Percentiles rank a stretch among this genome's conserved stretches.
phyloP scores from a whole-genome alignment of 2,797 vertebrate genomes.

The Xyrichtys novacula region DNA sequence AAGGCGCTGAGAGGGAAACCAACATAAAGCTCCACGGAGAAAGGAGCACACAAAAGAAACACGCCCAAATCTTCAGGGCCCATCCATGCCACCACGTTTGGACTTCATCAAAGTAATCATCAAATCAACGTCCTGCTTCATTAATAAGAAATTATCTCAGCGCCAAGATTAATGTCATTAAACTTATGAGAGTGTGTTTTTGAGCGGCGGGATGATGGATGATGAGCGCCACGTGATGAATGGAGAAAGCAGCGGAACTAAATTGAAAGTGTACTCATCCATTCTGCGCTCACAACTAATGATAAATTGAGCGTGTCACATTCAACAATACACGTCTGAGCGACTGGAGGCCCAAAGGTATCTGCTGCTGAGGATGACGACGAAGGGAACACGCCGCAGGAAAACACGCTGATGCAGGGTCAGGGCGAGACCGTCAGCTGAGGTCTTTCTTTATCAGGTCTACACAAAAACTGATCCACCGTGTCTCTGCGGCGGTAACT shows the following conservation, averaged over 20 bases:
- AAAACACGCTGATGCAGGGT: background rate
- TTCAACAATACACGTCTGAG: slow-evolving; percentile 92
- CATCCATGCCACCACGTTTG: background rate
- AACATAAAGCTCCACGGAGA: slow-evolving; percentile 59
- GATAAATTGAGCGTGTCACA: slow-evolving; percentile 99
- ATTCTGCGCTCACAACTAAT: slow-evolving; percentile 97
- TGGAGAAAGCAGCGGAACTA: slow-evolving; percentile 98
- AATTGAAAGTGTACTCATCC: slow-evolving; percentile 99
- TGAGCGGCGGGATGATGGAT: slow-evolving; percentile 91
- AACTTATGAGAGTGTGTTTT: slow-evolving; percentile 93
- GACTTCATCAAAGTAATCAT: slow-evolving; percentile 92
- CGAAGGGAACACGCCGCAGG: background rate
- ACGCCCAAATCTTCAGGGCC: slow-evolving; percentile 18
- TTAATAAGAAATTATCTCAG: slow-evolving; percentile 96
- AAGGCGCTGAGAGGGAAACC: slow-evolving; percentile 61
- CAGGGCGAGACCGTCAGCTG: background rate
- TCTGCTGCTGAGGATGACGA: slow-evolving; percentile 2
- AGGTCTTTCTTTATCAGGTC: too few species aligned
- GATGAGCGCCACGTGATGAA: slow-evolving; percentile 94
- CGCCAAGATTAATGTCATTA: slow-evolving; percentile 99
- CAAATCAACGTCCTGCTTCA: slow-evolving; percentile 89
- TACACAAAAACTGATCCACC: too few species aligned
- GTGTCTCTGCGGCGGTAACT: too few species aligned
- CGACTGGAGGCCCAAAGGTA: slow-evolving; percentile 77
- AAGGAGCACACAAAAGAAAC: slow-evolving; percentile 54